Percentiles rank a stretch among this genome's conserved stretches.
Evolutionary conservation across 2,888 invertebrate species (phyloP).

Genomic region (Diarsia mendica): DNA sequence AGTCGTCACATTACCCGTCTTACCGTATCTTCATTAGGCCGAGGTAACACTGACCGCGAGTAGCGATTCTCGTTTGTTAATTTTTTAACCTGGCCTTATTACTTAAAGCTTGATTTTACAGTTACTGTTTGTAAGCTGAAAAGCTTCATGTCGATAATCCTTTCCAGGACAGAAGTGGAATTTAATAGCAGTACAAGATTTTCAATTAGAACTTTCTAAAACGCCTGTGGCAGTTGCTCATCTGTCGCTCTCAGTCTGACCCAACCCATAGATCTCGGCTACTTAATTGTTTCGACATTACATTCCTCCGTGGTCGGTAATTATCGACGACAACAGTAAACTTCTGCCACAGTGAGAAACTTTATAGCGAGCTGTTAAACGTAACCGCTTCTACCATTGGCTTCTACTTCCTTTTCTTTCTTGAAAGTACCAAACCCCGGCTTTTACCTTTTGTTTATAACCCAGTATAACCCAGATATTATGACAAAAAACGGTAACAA

Average conservation of each 20-base stretch:
- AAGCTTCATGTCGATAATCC: not conserved
- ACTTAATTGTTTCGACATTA: conserved; percentile 82
- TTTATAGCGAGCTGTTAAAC: conserved; percentile 74
- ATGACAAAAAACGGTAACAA: conserved; percentile 78
- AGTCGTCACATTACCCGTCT: conserved; percentile 80
- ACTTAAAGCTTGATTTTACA: not conserved
- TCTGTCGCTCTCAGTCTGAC: conserved; percentile 43
- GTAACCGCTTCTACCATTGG: conserved; percentile 69
- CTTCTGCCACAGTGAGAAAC: conserved; percentile 70
- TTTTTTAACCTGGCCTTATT: not conserved
- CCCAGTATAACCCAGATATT: conserved; percentile 72
- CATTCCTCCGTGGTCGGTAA: conserved; percentile 77
- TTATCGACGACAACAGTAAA: conserved; percentile 78
- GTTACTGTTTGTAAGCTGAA: not conserved
- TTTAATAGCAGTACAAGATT: not conserved
- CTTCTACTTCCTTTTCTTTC: conserved; percentile 70
- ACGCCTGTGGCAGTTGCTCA: not conserved
- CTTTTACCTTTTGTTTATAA: conserved; percentile 71
- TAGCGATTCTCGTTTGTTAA: conserved; percentile 45
- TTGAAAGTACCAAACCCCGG: conserved; percentile 50
- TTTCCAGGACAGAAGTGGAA: not conserved
- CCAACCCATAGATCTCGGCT: conserved; percentile 66
- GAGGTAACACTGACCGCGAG: conserved; percentile 57
- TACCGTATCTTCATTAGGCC: conserved; percentile 73
- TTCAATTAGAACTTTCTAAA: not conserved